Percentiles rank a stretch among this genome's conserved stretches.
Conservation (phyloP, 2,113 vertebrate genomes). For the Rhineura floridana region DNA sequence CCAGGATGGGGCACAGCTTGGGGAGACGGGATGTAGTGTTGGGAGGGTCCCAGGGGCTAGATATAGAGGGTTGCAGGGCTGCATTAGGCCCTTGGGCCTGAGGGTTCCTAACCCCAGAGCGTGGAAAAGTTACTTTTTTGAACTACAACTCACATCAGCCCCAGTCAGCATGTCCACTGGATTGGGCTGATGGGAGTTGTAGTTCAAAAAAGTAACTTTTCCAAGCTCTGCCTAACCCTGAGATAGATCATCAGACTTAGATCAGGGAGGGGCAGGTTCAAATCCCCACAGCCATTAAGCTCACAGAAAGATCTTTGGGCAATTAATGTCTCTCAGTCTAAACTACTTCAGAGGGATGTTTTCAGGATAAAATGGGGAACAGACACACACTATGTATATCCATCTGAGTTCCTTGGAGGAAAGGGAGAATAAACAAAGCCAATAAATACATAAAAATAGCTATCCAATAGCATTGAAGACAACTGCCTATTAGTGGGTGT, state of each 20-base stretch:
- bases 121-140: no score
- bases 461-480: background rate
- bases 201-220: no score
- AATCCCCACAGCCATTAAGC: background rate
- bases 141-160: no score
- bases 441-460: background rate
- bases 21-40: no score
- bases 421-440: background rate
- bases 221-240: no score
- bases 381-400: background rate
- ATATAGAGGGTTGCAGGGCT: background rate
- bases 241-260: background rate
- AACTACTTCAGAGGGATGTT: background rate
- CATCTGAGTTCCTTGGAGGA: background rate
- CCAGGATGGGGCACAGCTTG: no score
- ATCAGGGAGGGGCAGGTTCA: background rate
- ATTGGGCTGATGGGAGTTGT: no score
- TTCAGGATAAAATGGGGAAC: background rate
- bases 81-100: background rate
- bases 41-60: no score
- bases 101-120: background rate
- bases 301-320: background rate
- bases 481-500: background rate
- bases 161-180: no score
- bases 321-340: background rate